Percentiles rank a stretch among this genome's conserved stretches.
These are phyloP conservation scores for Bathynomus jamesi DNA, from an alignment of 1,140 invertebrate species.

Conservation along the genomic window DNA sequence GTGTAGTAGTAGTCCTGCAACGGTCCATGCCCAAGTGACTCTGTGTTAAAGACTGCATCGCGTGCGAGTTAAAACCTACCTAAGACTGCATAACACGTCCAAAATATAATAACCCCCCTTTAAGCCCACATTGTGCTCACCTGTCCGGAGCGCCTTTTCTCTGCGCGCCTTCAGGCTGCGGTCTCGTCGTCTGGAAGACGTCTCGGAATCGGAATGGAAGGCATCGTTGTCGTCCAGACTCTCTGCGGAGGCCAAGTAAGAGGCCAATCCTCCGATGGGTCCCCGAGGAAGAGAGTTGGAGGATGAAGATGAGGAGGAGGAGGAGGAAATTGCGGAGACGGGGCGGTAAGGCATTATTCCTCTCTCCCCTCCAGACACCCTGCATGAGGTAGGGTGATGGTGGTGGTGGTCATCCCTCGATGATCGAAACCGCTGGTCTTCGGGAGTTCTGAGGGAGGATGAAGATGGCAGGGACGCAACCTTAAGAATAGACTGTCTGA, in stretches of 20 bases:
- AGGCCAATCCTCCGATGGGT: conserved; percentile 41
- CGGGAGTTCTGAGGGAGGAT: not conserved
- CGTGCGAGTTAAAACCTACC: too few species aligned
- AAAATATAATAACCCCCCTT: too few species aligned
- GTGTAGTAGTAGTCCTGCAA: too few species aligned
- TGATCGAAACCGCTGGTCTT: not conserved
- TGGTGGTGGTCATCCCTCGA: not conserved
- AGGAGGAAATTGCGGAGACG: conserved; percentile 71
- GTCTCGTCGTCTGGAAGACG: not conserved
- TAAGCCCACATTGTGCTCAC: too few species aligned
- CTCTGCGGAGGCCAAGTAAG: conserved; percentile 72
- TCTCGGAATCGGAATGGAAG: not conserved
- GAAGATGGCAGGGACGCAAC: conserved; percentile 1
- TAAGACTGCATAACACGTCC: too few species aligned
- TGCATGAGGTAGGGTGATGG: not conserved
- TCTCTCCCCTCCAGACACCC: conserved; percentile 11
- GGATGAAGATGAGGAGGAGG: conserved; percentile 57
- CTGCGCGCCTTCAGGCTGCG: not conserved
- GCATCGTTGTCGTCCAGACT: conserved; percentile 49
- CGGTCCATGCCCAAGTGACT: too few species aligned
- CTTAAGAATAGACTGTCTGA: conserved; percentile 22
- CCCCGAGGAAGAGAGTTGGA: conserved; percentile 39
- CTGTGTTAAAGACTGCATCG: too few species aligned
- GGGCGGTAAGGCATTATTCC: conserved; percentile 47
- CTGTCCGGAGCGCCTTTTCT: not conserved